Base-by-base conservation (phyloP, 2,888 invertebrate genomes). In the Biston betularia region DNA sequence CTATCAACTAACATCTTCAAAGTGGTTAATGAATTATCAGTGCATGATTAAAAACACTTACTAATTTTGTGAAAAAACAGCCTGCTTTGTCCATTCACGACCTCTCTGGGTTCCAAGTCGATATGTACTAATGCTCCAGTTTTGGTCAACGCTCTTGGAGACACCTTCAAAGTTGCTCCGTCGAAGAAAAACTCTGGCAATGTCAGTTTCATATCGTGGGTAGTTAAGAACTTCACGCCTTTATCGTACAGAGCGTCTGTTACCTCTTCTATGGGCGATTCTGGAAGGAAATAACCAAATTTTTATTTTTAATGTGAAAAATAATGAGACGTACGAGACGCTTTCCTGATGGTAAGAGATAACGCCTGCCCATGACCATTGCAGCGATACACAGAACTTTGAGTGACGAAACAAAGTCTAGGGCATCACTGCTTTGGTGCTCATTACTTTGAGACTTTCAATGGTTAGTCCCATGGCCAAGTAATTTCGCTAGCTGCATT, bases 111-210 rank as follows among this genome's bases (percentile, higher is more conserved):
- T 68, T 95, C 94, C 38, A 97, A 84, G 76, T 97, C 97, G 66
- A 97, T 85, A 74, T 97, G 96, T 6, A 97, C 94, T 14, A 97
- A 84, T 0, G 97, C 96, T 0, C 97, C 97, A 68, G 95, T 96
- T 60, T 95, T 96, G 61, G 96, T 96, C 52, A 97, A 87, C 0
- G 96, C 95, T 24, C 95, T 91, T 0, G 97, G 97, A 10, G 97
- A 97, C 53, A 97, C 93, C 78, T 95, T 96, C 71, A 97, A 86
- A 10, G 95, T 95, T 0, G 96, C 96, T 8, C 97, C 97, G 50
- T 96, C 95, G 81, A 97, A 97, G 79, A 97, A 91, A 62, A 95
- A 92, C 67, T 96, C 95, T 0, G 97, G 97, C 55, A 98, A 81
- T 50, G 95, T 92, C 46, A 97, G 73, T 76, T 96, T 96, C 83